Conservation (phyloP, 2,888 invertebrate genomes). For the Tetropium fuscum region DNA sequence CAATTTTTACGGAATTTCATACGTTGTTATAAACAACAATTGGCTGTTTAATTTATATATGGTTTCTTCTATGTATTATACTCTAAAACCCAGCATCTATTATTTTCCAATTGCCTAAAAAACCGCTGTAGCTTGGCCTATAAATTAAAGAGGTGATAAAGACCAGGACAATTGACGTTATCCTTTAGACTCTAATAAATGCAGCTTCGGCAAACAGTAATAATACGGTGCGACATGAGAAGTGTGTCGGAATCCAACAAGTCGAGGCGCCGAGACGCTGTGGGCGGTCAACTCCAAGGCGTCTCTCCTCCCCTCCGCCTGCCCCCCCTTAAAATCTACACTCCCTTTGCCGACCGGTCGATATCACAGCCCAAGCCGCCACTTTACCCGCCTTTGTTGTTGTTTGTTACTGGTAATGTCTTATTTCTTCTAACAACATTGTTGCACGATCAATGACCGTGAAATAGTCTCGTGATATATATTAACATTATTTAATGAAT, state of each 20-base stretch:
- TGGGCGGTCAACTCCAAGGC: conserved; percentile 68
- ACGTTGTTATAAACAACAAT: no score
- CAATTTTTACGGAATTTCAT: no score
- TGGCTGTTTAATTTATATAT: no score
- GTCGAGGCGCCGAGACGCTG: conserved; percentile 64
- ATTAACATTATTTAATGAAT: no score
- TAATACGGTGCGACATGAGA: conserved; percentile 62
- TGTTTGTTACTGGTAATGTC: conserved; percentile 40
- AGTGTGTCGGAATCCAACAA: conserved; percentile 65
- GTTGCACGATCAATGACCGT: conserved; percentile 6
- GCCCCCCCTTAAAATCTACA: conserved; percentile 48
- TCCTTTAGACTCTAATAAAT: conserved; percentile 52
- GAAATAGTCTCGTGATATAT: conserved; percentile 6
- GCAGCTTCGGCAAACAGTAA: conserved; percentile 61
- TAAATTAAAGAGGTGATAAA: not conserved
- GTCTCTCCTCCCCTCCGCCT: conserved; percentile 65
- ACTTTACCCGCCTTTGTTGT: conserved; percentile 53
- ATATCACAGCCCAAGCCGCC: conserved; percentile 51
- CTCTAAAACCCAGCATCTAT: no score
- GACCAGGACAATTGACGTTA: conserved; percentile 17
- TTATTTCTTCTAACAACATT: conserved; percentile 27
- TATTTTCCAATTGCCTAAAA: no score
- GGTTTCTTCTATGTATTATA: no score
- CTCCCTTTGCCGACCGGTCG: conserved; percentile 39
- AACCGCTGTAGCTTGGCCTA: no score